Base-by-base conservation (phyloP, 1,140 invertebrate species). In the Brachionus plicatilis region DNA sequence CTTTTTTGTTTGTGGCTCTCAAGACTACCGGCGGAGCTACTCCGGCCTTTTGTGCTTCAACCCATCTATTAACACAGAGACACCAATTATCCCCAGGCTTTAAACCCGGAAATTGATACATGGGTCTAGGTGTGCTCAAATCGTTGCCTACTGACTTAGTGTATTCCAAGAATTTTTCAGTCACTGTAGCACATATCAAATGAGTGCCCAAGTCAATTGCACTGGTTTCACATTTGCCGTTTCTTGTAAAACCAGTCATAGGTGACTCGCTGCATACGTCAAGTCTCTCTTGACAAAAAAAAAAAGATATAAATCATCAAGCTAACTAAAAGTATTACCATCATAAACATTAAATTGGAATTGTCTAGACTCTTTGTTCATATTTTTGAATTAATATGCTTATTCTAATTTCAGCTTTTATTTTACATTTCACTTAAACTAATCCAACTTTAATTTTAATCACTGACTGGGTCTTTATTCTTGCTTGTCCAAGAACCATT, bases 61-160 rank as follows among this genome's bases (percentile, higher is more conserved):
- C 53, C 79, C 79, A 82, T 68, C 79, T 65, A n/a, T 4, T 11
- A 9, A 60, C 79, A 47, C 79, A 82, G 2, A 82, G 14, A 68
- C 79, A 82, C 79, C 79, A 82, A 43, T 50, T 47, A 65, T 82
- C 79, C 1, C 53, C 79, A 24, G 17, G 20, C 14, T 33, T 56
- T 11, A 82, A 27, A 12, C 79, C 79, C 1, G 79, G 79, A 65
- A 82, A 82, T 45, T 37, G 33, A 29, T 27, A 60, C 17, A 37
- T 27, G 14, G 50, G 50, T 43, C 41, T 56, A 12, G 79, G 79
- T 11, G 79, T 82, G 24, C 20, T 50, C 2, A 82, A 47, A 41
- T 82, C 79, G 50, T 82, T 82, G 6, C 79, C 79, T 11, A 56
- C 9, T 66, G n/a, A 68, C 4, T 41, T 43, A n/a, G 79, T 82